phyloP scores from a whole-genome alignment of 2,888 invertebrate genomes.

The Lymantria dispar region DNA sequence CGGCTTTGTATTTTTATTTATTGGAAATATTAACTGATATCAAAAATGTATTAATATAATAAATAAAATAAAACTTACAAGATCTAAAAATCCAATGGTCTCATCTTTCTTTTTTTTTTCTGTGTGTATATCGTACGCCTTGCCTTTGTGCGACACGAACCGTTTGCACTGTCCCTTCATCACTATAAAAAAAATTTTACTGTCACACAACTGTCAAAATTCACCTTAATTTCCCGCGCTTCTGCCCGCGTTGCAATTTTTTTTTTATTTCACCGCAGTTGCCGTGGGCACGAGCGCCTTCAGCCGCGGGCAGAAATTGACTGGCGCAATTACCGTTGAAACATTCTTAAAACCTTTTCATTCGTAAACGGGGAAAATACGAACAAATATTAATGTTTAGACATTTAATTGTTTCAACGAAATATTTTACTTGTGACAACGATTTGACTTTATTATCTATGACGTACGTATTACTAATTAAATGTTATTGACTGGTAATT shows the following conservation, averaged over 20 bases:
- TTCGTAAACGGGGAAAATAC: slow-evolving; percentile 7
- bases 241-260: slow-evolving; percentile 5
- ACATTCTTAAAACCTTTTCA: not conserved
- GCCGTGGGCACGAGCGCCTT: not conserved
- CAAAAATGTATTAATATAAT: not conserved
- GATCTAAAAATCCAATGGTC: slow-evolving; percentile 38
- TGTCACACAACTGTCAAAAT: slow-evolving; percentile 15
- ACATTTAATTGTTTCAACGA: not conserved
- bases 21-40: too few species aligned
- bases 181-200: slow-evolving; percentile 13
- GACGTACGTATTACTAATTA: not conserved
- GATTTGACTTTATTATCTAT: not conserved
- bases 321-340: not conserved
- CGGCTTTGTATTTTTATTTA: too few species aligned
- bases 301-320: slow-evolving; percentile 8
- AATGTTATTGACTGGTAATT: too few species aligned
- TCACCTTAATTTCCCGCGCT: slow-evolving; percentile 20
- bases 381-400: not conserved
- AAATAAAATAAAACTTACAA: slow-evolving; percentile 29
- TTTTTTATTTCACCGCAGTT: not conserved
- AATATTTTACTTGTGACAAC: not conserved
- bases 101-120: slow-evolving; percentile 20
- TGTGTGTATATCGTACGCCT: slow-evolving; percentile 33
- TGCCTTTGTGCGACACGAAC: slow-evolving; percentile 44
- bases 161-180: slow-evolving; percentile 46